Conservation (phyloP, 2,888 invertebrate species). For the Alloplasta piceator region DNA sequence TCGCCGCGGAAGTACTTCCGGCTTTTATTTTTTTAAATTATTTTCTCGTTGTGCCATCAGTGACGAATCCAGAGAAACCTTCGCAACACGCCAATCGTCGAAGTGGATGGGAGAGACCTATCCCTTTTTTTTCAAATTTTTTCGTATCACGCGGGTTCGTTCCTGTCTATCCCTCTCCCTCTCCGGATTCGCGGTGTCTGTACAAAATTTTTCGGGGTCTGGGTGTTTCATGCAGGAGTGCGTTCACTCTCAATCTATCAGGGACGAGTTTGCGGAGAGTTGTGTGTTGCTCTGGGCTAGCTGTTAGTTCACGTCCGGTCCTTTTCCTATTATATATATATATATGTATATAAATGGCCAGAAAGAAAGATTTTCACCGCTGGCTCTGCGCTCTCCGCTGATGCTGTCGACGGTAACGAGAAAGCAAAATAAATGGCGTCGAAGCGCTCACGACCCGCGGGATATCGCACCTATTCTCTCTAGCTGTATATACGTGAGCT, state of each 20-base stretch:
- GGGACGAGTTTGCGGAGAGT: conserved; percentile 53
- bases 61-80: conserved; percentile 43
- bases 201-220: conserved; percentile 23
- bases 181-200: conserved; percentile 12
- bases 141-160: conserved; percentile 39
- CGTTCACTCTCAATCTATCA: conserved; percentile 63
- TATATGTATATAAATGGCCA: neutral
- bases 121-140: conserved; percentile 15
- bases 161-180: conserved; percentile 19
- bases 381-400: conserved; percentile 38
- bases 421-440: conserved; percentile 72
- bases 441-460: conserved; percentile 51
- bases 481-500: conserved; percentile 22
- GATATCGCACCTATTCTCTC: conserved; percentile 63
- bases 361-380: conserved; percentile 19
- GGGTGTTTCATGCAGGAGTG: conserved; percentile 56
- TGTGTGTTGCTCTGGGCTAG: conserved; percentile 34
- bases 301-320: conserved; percentile 49
- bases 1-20: conserved; percentile 46
- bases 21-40: too few relatives aligned
- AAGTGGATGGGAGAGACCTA: conserved; percentile 48
- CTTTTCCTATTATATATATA: conserved; percentile 11
- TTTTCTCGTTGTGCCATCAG: conserved; percentile 57
- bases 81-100: conserved; percentile 47
- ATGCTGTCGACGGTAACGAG: conserved; percentile 71